Base-by-base conservation (phyloP, 1,140 invertebrate genomes). In the Drosophila bipectinata region DNA sequence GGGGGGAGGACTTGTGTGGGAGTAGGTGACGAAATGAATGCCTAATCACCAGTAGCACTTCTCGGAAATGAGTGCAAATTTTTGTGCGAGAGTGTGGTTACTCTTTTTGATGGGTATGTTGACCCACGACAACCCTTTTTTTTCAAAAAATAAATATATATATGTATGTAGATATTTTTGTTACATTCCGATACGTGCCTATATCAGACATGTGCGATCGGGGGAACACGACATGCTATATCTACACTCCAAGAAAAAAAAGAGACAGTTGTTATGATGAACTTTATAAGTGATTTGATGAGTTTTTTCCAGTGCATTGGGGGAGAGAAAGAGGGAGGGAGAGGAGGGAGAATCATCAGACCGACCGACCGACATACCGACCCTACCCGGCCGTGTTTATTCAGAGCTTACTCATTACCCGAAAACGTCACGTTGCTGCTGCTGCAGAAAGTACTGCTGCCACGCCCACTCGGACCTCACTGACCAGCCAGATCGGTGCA, bases 201-300 rank as follows among this genome's bases (percentile, higher is more conserved):
- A 74, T 64, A 74, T 74, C 71, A 75, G 49, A 15, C 71, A 74
- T 74, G 71, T 74, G 61, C 71, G 71, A 74, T 74, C 67, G 44
- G 37, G 47, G 24, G 18, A 34, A 39, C 14, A 39, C 44, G 28
- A 34, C 32, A 41, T 47, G 58, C 44, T 32, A 32, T 60, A 39
- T 28, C 14, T 60, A 51, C 49, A 54, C 15, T 2, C 2, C 10
- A 5, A 28, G n/a, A 59, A 32, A 24, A 32, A 58, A 7, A 14
- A 44, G 26, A 28, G 26, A 0, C 6, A 28, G 1, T 28, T 4
- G 26, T 28, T 6, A 28, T 21, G 21, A 21, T 21, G 3, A 21
- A 3, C 21, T 18, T 18, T 18, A 18, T 18, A 1, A 18, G 18
- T 18, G 18, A 18, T 18, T 18, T 18, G 18, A 18, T 18, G 18